Percentiles rank a stretch among this genome's conserved stretches.
These are phyloP conservation scores for Pinna nobilis DNA, from an alignment of 1,140 invertebrate genomes.

Conservation along the genomic window DNA sequence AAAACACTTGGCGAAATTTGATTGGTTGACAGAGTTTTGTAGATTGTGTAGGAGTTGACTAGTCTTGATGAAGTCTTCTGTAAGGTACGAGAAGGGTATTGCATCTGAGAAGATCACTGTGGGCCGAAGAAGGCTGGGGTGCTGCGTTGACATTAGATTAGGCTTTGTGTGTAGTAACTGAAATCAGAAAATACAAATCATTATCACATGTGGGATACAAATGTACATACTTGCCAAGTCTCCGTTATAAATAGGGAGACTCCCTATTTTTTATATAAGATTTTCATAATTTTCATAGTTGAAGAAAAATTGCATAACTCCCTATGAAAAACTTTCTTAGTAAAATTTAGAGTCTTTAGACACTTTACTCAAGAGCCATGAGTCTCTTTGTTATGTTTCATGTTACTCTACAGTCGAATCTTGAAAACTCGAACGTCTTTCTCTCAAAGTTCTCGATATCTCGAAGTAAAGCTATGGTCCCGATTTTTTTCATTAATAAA, in stretches of 20 bases:
- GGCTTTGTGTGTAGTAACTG: constrained; percentile 65
- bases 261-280: background rate
- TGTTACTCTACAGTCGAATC: no score
- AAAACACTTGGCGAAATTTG: constrained; percentile 53
- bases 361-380: background rate
- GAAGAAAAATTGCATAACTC: background rate
- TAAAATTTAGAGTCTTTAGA: background rate
- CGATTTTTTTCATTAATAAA: no score
- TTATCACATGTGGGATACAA: background rate
- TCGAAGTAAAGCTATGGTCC: no score
- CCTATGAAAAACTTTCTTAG: background rate
- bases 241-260: background rate
- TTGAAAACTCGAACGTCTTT: no score
- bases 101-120: constrained; percentile 63
- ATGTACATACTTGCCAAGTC: no score
- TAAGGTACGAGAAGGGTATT: constrained; percentile 65
- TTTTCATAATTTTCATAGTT: background rate
- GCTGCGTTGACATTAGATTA: constrained; percentile 56
- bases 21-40: constrained; percentile 60
- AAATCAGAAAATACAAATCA: constrained; percentile 28
- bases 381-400: no score
- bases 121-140: constrained; percentile 62
- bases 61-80: constrained; percentile 65
- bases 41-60: constrained; percentile 54
- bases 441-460: no score